These are phyloP conservation scores for Athalia circularis DNA, from an alignment of 2,888 invertebrate genomes.

Conservation along the genomic window DNA sequence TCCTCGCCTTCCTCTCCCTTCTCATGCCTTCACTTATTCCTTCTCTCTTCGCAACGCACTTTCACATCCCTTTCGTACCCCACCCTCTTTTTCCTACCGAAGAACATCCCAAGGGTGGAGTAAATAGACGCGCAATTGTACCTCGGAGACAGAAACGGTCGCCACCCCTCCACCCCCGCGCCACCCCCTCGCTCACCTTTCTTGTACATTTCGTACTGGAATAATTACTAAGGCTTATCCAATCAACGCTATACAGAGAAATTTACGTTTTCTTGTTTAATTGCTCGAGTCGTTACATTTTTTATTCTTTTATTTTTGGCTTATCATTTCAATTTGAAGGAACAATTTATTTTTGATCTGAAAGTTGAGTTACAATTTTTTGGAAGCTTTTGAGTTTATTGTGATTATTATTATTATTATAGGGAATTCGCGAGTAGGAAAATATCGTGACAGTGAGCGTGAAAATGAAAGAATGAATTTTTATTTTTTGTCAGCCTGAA, in stretches of 20 bases:
- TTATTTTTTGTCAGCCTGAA: background rate
- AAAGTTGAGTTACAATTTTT: no score
- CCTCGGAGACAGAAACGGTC: conserved; percentile 65
- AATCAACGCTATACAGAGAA: conserved; percentile 8
- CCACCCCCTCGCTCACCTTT: background rate
- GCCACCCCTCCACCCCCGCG: no score
- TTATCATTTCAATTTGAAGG: background rate
- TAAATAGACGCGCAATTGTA: conserved; percentile 72
- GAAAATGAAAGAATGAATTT: background rate
- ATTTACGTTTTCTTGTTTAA: background rate
- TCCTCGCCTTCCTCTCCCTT: no score
- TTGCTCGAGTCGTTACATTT: background rate
- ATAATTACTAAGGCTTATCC: conserved; percentile 41
- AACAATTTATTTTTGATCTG: no score
- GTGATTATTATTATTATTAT: no score
- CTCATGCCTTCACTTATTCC: no score
- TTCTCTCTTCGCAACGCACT: background rate
- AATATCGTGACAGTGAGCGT: no score
- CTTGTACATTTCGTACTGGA: conserved; percentile 1
- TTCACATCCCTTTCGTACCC: conserved; percentile 48
- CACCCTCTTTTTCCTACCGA: conserved; percentile 50
- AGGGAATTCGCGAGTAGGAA: no score
- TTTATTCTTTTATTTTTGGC: no score
- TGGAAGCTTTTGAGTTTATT: no score
- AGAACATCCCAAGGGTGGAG: conserved; percentile 67